A percentile compares a stretch with the other conserved stretches of the same genome.
Conservation (phyloP, 1,140 invertebrate genomes). For the Drosophila kikkawai region DNA sequence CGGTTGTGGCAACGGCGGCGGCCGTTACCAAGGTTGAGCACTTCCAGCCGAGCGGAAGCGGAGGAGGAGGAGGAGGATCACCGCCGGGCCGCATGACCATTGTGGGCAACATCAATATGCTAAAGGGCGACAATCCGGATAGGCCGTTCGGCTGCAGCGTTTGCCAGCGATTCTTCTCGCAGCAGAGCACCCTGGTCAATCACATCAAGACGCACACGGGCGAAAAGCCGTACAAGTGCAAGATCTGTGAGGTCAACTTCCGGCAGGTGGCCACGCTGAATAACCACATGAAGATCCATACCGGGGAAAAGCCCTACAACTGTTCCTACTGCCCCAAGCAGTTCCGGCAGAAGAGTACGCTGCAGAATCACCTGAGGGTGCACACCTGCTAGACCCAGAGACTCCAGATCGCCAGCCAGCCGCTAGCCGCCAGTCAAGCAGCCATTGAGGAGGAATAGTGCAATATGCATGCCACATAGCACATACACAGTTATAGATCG, state of each 20-base stretch:
- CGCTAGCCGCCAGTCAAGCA: constrained; percentile 51
- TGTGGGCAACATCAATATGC: constrained; percentile 74
- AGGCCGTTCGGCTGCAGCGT: constrained; percentile 84
- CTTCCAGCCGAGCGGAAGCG: constrained; percentile 54
- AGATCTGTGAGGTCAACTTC: constrained; percentile 82
- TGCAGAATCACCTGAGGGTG: constrained; percentile 83
- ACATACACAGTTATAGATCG: constrained; percentile 50
- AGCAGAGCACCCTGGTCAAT: constrained; percentile 83
- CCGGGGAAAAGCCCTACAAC: constrained; percentile 84
- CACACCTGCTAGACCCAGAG: constrained; percentile 70
- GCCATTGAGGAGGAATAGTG: constrained; percentile 78
- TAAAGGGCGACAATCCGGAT: constrained; percentile 80
- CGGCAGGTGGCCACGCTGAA: constrained; percentile 83
- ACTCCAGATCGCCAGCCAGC: constrained; percentile 31
- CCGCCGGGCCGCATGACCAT: constrained; percentile 57
- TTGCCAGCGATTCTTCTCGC: constrained; percentile 81
- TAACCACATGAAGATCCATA: constrained; percentile 85
- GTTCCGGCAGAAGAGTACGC: constrained; percentile 83
- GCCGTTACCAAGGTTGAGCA: constrained; percentile 58
- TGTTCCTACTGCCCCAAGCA: constrained; percentile 84
- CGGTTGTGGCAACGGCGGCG: constrained; percentile 65
- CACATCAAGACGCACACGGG: constrained; percentile 85
- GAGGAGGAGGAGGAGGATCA: constrained; percentile 14
- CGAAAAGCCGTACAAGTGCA: constrained; percentile 84
- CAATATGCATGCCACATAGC: constrained; percentile 68